phyloP scores from a whole-genome alignment of 2,888 invertebrate genomes.

The Leptinotarsa tumamoca region DNA sequence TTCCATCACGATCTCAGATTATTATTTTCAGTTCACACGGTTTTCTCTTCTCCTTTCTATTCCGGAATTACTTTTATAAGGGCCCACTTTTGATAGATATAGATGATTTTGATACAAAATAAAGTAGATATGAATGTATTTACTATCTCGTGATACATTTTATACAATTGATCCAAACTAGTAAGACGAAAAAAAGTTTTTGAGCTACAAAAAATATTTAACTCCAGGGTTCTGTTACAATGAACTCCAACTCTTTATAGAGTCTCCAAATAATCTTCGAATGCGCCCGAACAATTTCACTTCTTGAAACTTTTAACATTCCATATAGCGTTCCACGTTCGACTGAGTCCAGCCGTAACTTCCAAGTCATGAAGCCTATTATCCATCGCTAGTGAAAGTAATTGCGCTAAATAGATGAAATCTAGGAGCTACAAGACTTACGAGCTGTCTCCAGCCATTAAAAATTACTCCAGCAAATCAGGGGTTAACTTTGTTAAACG shows the following conservation, averaged over 20 bases:
- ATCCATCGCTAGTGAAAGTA: not conserved
- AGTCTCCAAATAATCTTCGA: not conserved
- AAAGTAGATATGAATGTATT: too few relatives aligned
- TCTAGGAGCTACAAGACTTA: not conserved
- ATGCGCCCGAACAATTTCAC: not conserved
- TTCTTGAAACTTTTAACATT: not conserved
- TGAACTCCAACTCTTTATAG: too few relatives aligned
- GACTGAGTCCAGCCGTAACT: not conserved
- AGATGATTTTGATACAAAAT: too few relatives aligned
- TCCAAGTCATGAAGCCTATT: constrained; percentile 7
- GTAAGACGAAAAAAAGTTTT: not conserved
- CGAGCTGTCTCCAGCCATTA: constrained; percentile 5
- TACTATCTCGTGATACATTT: too few relatives aligned
- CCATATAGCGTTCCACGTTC: not conserved
- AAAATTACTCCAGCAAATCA: not conserved
- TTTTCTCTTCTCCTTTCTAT: too few relatives aligned
- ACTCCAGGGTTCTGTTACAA: too few relatives aligned
- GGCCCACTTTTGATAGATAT: not conserved
- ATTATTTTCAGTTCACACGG: too few relatives aligned
- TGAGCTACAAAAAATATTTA: too few relatives aligned
- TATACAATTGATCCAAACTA: too few relatives aligned
- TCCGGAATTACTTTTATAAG: too few relatives aligned
- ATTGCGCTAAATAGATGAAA: constrained; percentile 14
- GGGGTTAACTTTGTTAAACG: not conserved
- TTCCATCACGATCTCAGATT: too few relatives aligned